Conservation (phyloP, 2,797 vertebrate species). For the Knipowitschia caucasica region DNA sequence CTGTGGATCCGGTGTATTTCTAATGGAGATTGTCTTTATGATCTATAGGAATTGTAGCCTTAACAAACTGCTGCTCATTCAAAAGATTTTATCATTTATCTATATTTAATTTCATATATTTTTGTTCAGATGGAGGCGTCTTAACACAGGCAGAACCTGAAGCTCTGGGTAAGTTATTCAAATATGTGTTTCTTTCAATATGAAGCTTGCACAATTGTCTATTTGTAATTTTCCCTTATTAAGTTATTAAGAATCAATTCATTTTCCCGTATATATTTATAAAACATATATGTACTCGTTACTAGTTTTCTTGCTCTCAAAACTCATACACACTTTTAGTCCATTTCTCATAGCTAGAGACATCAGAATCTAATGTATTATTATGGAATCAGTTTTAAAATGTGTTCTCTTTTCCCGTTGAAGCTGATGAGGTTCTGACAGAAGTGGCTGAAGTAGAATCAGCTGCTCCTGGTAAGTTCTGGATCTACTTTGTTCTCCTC, state of each 20-base stretch:
- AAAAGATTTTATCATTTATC: not conserved
- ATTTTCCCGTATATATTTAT: too few species aligned
- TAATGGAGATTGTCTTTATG: not conserved
- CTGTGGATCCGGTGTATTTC: too few species aligned
- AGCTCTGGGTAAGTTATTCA: not conserved
- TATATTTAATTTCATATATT: not conserved
- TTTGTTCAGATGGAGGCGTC: not conserved
- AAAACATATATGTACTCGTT: too few species aligned
- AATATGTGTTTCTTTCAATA: not conserved
- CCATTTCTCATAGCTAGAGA: too few species aligned
- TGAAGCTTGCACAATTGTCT: too few species aligned
- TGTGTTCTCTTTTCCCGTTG: not conserved
- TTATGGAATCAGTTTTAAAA: not conserved
- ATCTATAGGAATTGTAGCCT: not conserved
- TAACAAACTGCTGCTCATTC: not conserved
- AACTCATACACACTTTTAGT: too few species aligned
- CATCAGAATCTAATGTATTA: not conserved
- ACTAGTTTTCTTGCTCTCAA: too few species aligned
- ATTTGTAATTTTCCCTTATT: too few species aligned
- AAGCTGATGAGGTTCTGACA: not conserved
- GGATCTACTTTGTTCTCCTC: not conserved
- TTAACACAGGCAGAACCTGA: not conserved
- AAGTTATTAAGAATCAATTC: too few species aligned
- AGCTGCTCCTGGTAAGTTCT: not conserved
- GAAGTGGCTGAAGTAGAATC: not conserved